Percentiles rank a stretch among this genome's conserved stretches.
Conservation (phyloP, 2,888 invertebrate genomes). For the Cheilosia vernalis region DNA sequence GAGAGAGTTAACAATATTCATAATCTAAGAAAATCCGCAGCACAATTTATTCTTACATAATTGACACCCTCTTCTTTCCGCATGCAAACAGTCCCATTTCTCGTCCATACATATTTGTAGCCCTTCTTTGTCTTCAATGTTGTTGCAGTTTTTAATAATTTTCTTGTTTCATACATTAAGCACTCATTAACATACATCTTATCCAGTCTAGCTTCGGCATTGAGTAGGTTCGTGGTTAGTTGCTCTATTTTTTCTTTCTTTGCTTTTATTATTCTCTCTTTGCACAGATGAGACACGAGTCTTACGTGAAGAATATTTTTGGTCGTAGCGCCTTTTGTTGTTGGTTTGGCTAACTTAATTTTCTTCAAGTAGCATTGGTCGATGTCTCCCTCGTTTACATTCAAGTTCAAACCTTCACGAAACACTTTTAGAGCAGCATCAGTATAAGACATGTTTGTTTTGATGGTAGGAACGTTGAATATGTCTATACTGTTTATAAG, state of each 20-base stretch:
- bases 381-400: too few species aligned
- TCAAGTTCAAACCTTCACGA: too few species aligned
- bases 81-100: too few species aligned
- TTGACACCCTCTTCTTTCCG: neutral
- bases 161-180: constrained; percentile 9
- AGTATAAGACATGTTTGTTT: too few species aligned
- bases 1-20: constrained; percentile 24
- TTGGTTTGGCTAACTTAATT: too few species aligned
- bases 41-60: constrained; percentile 6
- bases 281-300: constrained; percentile 79
- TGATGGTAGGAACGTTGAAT: too few species aligned
- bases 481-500: neutral
- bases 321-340: neutral
- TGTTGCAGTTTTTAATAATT: constrained; percentile 8
- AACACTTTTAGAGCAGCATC: too few species aligned
- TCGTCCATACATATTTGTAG: too few species aligned
- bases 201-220: constrained; percentile 11
- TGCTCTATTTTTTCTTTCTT: neutral
- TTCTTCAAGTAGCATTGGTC: too few species aligned
- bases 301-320: neutral
- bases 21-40: constrained; percentile 13
- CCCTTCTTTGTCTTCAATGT: constrained; percentile 1
- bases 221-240: neutral
- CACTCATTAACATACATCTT: constrained; percentile 21
- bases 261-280: constrained; percentile 48